phyloP scores from a whole-genome alignment of 2,113 vertebrate genomes.

The Gymnorhina tibicen region DNA sequence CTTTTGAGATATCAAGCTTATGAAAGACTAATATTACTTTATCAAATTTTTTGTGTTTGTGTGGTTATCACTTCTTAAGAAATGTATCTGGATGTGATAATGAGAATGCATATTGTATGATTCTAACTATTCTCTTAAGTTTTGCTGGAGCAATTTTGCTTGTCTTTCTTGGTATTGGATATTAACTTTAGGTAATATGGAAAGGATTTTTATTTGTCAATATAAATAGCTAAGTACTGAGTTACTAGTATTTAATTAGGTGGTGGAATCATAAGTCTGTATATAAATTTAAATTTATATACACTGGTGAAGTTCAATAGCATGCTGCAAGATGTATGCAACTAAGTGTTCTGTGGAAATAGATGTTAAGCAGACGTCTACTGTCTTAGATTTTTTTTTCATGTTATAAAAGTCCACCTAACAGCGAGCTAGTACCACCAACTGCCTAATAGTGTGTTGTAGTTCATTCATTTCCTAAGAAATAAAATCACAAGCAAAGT shows the following conservation, averaged over 20 bases:
- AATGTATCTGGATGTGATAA: not conserved
- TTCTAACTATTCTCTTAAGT: not conserved
- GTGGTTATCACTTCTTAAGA: not conserved
- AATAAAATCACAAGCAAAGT: not conserved
- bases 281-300: not conserved
- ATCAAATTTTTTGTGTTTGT: not conserved
- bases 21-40: not conserved
- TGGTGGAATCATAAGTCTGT: not conserved
- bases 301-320: not conserved
- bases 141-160: not conserved
- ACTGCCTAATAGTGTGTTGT: not conserved
- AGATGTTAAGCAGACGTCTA: not conserved
- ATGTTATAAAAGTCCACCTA: not conserved
- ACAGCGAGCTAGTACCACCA: not conserved
- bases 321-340: not conserved
- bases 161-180: not conserved
- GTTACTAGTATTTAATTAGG: not conserved
- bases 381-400: not conserved
- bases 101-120: fast-evolving
- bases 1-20: not conserved
- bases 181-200: not conserved
- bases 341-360: not conserved
- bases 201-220: not conserved
- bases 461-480: not conserved
- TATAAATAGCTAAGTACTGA: not conserved